Base-by-base conservation (phyloP, 2,888 invertebrate species). In the Xestia ashworthii region DNA sequence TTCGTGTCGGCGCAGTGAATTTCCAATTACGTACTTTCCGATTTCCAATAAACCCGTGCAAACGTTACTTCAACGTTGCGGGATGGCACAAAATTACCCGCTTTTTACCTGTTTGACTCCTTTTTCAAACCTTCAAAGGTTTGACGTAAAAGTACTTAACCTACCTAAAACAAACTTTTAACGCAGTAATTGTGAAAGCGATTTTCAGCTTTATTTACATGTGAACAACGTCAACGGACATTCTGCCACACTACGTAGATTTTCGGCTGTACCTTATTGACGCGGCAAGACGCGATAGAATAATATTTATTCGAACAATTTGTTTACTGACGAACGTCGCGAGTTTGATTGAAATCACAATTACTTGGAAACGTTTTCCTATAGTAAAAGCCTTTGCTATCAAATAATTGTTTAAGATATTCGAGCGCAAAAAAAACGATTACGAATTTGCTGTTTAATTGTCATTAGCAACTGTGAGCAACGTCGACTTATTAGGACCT, bases 151-250 rank as follows among this genome's bases (percentile, higher is more conserved):
- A 85, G 85, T 88, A 80, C 50, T 50, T 38, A 83, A 87, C 79
- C 65, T 82, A 81, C 74, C 81, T 85, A 86, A 90, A 89, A 90
- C 90, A 90, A 91, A 89, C 87, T 85, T 86, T 84, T 71, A 69
- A 78, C 79, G 84, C 74, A 71, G 55, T 69, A 69, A 83, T 81
- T 75, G 73, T 83, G 48, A 82, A 86, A 89, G 80, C 82, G 78
- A 87, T 88, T 89, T 87, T 81, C 79, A 73, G 67, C 76, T 79
- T 82, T 87, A 85, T 89, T 88, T 82, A 78, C 80, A 86, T 77
- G 71, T 68, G 69, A 73, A 84, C 58, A 79, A 80, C 67, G 46
- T 87, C 72, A n/a, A n/a, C n/a, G 79, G 78, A 88, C 80, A 85
- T 76, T 64, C 44, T 72, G 66, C 44, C 71, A 60, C 71, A 60